These are phyloP conservation scores for Cyrtonyx montezumae DNA, from an alignment of 2,113 vertebrate genomes.

Conservation along the genomic window DNA sequence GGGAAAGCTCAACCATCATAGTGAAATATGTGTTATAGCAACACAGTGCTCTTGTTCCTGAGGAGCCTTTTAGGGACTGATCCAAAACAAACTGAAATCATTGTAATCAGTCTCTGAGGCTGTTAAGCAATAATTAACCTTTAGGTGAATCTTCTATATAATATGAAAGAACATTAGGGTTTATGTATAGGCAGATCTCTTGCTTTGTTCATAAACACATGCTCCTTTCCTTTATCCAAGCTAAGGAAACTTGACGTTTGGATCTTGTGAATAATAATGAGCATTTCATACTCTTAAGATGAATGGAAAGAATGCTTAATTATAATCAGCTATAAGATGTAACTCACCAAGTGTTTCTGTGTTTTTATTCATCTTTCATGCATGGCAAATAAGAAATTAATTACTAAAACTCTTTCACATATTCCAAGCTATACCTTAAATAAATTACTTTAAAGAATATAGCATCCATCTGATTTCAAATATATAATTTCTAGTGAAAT, in stretches of 20 bases:
- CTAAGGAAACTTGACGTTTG: slow-evolving; percentile 35
- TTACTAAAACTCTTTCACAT: slow-evolving; percentile 58
- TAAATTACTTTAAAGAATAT: slow-evolving; percentile 58
- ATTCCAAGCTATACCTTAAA: slow-evolving; percentile 50
- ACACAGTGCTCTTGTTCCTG: not conserved
- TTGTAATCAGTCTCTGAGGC: not conserved
- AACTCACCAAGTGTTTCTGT: slow-evolving; percentile 43
- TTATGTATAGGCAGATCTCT: not conserved
- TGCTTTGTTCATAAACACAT: not conserved
- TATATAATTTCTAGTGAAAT: slow-evolving; percentile 55
- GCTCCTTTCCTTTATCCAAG: not conserved
- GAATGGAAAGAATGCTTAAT: slow-evolving; percentile 59
- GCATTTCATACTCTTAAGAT: slow-evolving; percentile 53
- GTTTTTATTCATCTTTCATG: slow-evolving; percentile 69
- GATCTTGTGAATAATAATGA: slow-evolving; percentile 64
- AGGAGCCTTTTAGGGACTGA: not conserved
- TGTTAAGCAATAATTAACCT: slow-evolving; percentile 42
- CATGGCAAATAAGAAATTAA: slow-evolving; percentile 70
- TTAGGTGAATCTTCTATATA: slow-evolving; percentile 31
- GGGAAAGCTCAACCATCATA: not conserved
- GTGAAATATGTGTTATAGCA: not conserved
- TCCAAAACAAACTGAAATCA: slow-evolving; percentile 8
- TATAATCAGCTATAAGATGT: slow-evolving; percentile 64
- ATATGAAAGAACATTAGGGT: not conserved
- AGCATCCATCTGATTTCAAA: slow-evolving; percentile 66